Evolutionary conservation across 2,888 invertebrate species (phyloP).

Genomic region (Oxytorus armatus): DNA sequence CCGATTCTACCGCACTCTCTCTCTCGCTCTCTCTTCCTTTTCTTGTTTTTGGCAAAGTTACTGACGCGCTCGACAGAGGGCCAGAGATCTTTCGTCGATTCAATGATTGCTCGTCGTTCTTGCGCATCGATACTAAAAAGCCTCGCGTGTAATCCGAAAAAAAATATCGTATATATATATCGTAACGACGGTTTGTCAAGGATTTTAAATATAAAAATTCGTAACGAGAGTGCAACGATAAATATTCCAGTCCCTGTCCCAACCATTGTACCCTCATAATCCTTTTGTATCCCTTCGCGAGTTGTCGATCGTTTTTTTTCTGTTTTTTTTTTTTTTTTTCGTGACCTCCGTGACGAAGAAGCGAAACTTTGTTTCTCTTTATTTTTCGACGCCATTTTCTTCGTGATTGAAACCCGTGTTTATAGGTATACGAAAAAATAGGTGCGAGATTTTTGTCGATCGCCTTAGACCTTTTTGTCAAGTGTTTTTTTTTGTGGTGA

Average conservation of each 20-base stretch:
- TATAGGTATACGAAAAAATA: background rate
- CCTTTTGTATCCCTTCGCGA: conserved; percentile 3
- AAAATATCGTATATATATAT: background rate
- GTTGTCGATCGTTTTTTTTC: background rate
- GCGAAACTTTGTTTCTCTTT: background rate
- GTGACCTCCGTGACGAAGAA: background rate
- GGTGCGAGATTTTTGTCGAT: background rate
- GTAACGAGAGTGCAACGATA: conserved; percentile 26
- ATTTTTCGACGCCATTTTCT: background rate
- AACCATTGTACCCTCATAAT: conserved; percentile 15
- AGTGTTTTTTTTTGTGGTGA: conserved; percentile 33
- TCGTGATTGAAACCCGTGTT: background rate
- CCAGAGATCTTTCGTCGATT: conserved; percentile 37
- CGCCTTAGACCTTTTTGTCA: background rate
- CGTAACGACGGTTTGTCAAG: conserved; percentile 45
- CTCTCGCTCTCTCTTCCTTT: conserved; percentile 35
- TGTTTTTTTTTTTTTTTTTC: background rate
- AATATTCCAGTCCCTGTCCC: conserved; percentile 38
- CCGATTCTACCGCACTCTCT: conserved; percentile 24
- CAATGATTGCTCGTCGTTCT: conserved; percentile 61
- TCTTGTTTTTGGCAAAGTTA: conserved; percentile 16
- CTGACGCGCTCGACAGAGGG: conserved; percentile 18
- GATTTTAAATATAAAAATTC: conserved; percentile 22
- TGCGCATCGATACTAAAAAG: conserved; percentile 45
- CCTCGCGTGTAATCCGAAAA: conserved; percentile 33